Evolutionary conservation across 2,888 invertebrate species (phyloP).

Genomic region (Clivina fossor): DNA sequence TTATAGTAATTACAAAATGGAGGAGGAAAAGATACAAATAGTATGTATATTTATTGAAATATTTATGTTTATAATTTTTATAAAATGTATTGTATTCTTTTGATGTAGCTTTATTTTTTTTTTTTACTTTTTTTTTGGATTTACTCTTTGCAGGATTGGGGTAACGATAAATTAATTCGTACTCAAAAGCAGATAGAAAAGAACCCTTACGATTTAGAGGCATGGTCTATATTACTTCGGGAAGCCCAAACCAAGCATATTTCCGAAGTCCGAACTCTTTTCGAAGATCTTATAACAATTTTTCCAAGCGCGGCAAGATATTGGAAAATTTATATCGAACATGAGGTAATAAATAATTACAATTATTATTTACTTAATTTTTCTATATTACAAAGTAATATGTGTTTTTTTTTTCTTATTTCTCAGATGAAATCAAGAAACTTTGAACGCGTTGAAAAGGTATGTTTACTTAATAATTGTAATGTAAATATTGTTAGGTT

Average conservation of each 20-base stretch:
- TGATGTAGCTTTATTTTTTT: not conserved
- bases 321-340: constrained; percentile 99
- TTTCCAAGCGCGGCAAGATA: constrained; percentile 97
- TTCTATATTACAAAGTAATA: constrained; percentile 19
- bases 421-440: constrained; percentile 95
- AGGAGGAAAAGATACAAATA: constrained; percentile 23
- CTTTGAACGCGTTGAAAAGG: constrained; percentile 99
- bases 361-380: too few species aligned
- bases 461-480: constrained; percentile 52
- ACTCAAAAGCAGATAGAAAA: constrained; percentile 85
- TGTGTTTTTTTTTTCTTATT: constrained; percentile 48
- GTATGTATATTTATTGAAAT: too few species aligned
- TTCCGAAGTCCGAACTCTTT: constrained; percentile 86
- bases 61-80: too few species aligned
- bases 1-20: too few species aligned
- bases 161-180: constrained; percentile 78
- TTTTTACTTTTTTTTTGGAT: not conserved
- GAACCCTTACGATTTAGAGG: constrained; percentile 92
- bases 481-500: constrained; percentile 35
- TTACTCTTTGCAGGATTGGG: constrained; percentile 71
- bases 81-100: too few species aligned
- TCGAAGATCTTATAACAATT: constrained; percentile 90
- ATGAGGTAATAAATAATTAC: constrained; percentile 87
- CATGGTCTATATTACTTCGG: constrained; percentile 94
- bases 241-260: constrained; percentile 88